phyloP scores from a whole-genome alignment of 2,888 invertebrate genomes.

The Tachystola acroxantha region DNA sequence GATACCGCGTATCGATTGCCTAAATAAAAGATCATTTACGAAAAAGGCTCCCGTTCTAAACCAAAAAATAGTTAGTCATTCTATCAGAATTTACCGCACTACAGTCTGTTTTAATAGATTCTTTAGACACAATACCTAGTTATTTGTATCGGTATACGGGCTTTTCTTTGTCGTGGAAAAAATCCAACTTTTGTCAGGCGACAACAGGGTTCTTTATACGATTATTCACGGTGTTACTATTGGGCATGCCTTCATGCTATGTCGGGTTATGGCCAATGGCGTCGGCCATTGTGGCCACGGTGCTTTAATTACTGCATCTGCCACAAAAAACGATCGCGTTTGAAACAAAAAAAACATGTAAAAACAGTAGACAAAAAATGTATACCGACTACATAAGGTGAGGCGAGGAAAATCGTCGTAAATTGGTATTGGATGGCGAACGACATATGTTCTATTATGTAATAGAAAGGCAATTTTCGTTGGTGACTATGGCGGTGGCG shows the following conservation, averaged over 20 bases:
- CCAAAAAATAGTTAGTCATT: slow-evolving; percentile 36
- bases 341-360: slow-evolving; percentile 39
- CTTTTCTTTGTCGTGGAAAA: slow-evolving; percentile 40
- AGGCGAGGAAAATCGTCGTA: slow-evolving; percentile 59
- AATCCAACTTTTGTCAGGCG: slow-evolving; percentile 34
- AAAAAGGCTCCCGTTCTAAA: slow-evolving; percentile 31
- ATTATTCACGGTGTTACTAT: slow-evolving; percentile 45
- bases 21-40: slow-evolving; percentile 31
- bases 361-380: slow-evolving; percentile 29
- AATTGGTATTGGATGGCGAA: slow-evolving; percentile 41
- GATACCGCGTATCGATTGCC: slow-evolving; percentile 23
- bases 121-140: slow-evolving; percentile 48
- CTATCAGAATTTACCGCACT: slow-evolving; percentile 31
- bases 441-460: slow-evolving; percentile 23
- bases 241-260: slow-evolving; percentile 36
- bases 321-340: slow-evolving; percentile 33
- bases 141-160: slow-evolving; percentile 42
- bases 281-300: slow-evolving; percentile 28
- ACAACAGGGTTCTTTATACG: slow-evolving; percentile 44
- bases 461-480: slow-evolving; percentile 13
- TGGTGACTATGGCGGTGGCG: slow-evolving; percentile 7
- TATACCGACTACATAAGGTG: slow-evolving; percentile 31
- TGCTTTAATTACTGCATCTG: slow-evolving; percentile 50
- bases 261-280: slow-evolving; percentile 48
- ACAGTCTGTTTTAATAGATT: slow-evolving; percentile 48